Evolutionary conservation across 1,140 invertebrate species (phyloP).

Genomic region (Pseudobourletiella spinata): DNA sequence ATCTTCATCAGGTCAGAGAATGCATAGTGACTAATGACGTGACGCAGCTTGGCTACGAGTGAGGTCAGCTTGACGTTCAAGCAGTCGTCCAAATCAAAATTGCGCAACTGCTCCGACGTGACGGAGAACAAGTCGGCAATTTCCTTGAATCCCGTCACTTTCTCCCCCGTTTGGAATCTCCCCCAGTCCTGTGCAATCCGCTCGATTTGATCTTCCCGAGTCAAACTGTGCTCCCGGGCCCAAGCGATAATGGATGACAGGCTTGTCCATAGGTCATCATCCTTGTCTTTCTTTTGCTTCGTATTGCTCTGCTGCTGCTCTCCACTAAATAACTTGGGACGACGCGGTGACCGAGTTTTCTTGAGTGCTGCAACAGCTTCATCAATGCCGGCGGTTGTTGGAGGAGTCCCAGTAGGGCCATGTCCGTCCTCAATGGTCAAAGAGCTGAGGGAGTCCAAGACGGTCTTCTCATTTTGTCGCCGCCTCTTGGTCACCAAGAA

Average conservation of each 20-base stretch:
- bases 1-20: constrained; percentile 7
- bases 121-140: background rate
- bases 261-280: too few species aligned
- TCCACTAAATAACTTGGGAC: background rate
- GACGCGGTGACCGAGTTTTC: background rate
- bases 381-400: background rate
- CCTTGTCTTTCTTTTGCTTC: background rate
- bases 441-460: background rate
- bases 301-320: background rate
- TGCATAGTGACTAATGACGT: background rate
- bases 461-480: background rate
- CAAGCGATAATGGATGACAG: background rate
- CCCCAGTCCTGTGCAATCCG: background rate
- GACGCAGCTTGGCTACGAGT: background rate
- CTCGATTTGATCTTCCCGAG: background rate
- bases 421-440: background rate
- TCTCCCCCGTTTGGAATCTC: background rate
- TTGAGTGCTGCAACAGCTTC: background rate
- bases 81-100: background rate
- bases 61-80: background rate
- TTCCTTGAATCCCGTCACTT: background rate
- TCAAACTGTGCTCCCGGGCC: background rate
- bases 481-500: background rate
- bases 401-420: background rate
- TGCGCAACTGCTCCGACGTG: background rate